Evolutionary conservation across 2,888 invertebrate genomes (phyloP), one percentile per base, ranked within the genome.

Genomic region (Megalurothrips usitatus): DNA sequence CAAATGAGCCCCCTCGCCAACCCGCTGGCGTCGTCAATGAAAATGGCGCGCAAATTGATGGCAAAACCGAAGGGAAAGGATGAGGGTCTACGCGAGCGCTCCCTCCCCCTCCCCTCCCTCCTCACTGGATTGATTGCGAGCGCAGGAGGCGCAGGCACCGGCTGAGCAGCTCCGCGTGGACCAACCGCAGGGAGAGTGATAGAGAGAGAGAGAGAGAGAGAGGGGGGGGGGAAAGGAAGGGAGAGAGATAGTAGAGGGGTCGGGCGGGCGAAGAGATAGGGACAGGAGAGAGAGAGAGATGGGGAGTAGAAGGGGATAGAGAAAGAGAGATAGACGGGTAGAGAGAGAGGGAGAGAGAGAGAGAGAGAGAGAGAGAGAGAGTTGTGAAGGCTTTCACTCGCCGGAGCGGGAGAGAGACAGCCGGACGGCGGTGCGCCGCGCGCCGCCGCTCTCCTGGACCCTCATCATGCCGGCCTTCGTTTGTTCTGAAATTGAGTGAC

Each of bases 31-130:
- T 14, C 6, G 58, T 19, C 14, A 58, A 58, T 58, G 58, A 58
- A 58, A 58, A 58, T 58, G 58, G 58, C 58, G 58, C 58, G 14
- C 58, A 58, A 58, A 58, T 58, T 58, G 58, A 58, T 58, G 58
- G 58, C 58, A 58, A 58, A 58, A 58, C 58, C 58, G 58, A 58
- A 58, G 58, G 58, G 58, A 58, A 58, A 58, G 58, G 58, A 58
- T 58, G 58, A 58, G 58, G 58, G 17, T 58, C 14, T 9, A 19
- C 14, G 14, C 58, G 34, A 43, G 34, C 34, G 34, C 34, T 6
- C 34, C 34, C 6, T 6, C 34, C 34, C 34, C 34, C 34, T 6
- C 34, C 34, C 6, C 34, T 43, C 34, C 6, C 34, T 6, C 6
- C 34, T 43, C 34, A 43, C 34, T 2, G 58, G 58, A 58, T 58